These are phyloP conservation scores for Atta cephalotes DNA, from an alignment of 1,140 invertebrate species.

Conservation along the genomic window DNA sequence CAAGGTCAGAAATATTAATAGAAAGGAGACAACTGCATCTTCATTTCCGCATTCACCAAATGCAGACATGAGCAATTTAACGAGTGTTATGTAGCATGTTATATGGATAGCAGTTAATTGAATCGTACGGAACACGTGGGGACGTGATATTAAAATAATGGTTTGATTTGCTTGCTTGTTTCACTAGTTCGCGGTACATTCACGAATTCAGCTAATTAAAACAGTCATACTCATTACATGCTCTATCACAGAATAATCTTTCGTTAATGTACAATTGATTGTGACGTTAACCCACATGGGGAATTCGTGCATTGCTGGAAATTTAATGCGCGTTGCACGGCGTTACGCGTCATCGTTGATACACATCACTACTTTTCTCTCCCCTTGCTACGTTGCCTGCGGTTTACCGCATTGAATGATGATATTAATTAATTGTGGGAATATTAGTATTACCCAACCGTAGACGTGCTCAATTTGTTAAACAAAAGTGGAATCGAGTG, in stretches of 20 bases:
- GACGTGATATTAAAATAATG: slow-evolving; percentile 43
- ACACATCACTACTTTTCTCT: slow-evolving; percentile 29
- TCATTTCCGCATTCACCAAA: background rate
- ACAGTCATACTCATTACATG: slow-evolving; percentile 10
- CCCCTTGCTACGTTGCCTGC: background rate
- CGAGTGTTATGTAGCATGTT: background rate
- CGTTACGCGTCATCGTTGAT: slow-evolving; percentile 42
- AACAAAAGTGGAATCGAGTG: slow-evolving; percentile 13
- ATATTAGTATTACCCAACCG: slow-evolving; percentile 62
- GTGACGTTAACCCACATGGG: slow-evolving; percentile 34
- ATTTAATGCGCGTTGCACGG: slow-evolving; percentile 24
- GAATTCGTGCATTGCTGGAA: slow-evolving; percentile 8
- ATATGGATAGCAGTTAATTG: background rate
- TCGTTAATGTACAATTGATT: slow-evolving; percentile 35
- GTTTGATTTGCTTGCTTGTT: slow-evolving; percentile 35
- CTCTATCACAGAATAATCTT: slow-evolving; percentile 42
- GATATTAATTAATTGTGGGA: slow-evolving; percentile 71
- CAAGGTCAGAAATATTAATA: slow-evolving; percentile 36
- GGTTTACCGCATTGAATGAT: slow-evolving; percentile 7
- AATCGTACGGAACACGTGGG: slow-evolving; percentile 6
- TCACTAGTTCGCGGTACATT: background rate
- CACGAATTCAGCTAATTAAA: slow-evolving; percentile 47
- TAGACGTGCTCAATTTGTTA: slow-evolving; percentile 40
- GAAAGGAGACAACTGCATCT: background rate
- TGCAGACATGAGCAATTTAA: background rate